A percentile compares a stretch with the other conserved stretches of the same genome.
Evolutionary conservation across 2,113 vertebrate genomes (phyloP).

Genomic region (Bostrychus sinensis): DNA sequence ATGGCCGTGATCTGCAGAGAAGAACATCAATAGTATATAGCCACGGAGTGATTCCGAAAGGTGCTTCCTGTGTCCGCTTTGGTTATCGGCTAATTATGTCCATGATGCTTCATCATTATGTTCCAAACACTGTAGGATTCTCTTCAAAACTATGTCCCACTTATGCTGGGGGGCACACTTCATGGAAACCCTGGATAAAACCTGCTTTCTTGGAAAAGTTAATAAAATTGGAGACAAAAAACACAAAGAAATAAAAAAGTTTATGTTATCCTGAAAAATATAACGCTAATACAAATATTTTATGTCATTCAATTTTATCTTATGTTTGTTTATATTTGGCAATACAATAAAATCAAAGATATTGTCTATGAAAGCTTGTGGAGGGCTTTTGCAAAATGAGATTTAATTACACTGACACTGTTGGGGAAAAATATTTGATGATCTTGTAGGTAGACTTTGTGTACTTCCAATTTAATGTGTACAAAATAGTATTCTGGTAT

Average conservation of each 20-base stretch:
- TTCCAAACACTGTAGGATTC: neutral
- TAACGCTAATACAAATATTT: too few species aligned
- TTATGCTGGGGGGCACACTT: too few species aligned
- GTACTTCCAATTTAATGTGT: neutral
- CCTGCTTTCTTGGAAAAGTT: neutral
- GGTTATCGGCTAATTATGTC: neutral
- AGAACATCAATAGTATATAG: constrained; percentile 53
- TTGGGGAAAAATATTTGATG: too few species aligned
- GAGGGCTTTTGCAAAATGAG: too few species aligned
- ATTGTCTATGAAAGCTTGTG: too few species aligned
- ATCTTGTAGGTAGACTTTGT: too few species aligned
- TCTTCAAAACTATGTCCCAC: neutral
- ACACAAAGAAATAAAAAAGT: neutral
- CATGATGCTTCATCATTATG: neutral
- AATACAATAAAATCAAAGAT: too few species aligned
- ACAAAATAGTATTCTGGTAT: neutral
- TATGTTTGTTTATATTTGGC: too few species aligned
- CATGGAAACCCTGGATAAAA: neutral
- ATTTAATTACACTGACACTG: too few species aligned
- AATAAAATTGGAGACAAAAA: neutral
- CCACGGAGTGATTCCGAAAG: neutral
- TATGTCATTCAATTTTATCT: too few species aligned
- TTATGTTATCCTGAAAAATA: neutral
- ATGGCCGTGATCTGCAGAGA: constrained; percentile 28
- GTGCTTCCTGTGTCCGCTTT: constrained; percentile 1